phyloP scores from a whole-genome alignment of 2,797 vertebrate species.

The Melanotaenia trifasciata region DNA sequence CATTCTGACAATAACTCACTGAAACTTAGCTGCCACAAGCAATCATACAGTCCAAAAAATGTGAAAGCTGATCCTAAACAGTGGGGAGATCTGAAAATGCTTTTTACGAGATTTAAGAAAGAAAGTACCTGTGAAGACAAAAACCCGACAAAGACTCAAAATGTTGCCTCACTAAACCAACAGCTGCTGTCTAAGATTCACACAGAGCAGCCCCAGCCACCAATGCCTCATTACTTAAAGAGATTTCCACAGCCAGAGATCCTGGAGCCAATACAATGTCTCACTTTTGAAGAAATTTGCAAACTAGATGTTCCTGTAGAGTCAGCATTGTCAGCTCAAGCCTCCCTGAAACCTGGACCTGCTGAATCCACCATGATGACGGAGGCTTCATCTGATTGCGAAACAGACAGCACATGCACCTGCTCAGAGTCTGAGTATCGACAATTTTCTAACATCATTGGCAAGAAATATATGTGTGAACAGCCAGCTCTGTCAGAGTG shows the following conservation, averaged over 20 bases:
- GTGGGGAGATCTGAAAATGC: slow-evolving; percentile 47
- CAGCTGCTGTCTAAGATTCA: slow-evolving; percentile 29
- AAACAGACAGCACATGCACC: slow-evolving; percentile 72
- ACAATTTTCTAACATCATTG: slow-evolving; percentile 46
- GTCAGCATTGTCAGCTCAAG: slow-evolving; percentile 7
- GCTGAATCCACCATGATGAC: neutral
- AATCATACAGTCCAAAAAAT: slow-evolving; percentile 25
- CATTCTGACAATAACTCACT: slow-evolving; percentile 60
- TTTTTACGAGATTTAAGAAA: slow-evolving; percentile 40
- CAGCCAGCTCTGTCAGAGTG: slow-evolving; percentile 23
- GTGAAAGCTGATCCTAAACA: slow-evolving; percentile 27
- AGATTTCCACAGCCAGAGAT: slow-evolving; percentile 42
- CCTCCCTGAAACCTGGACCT: neutral
- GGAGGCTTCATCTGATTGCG: slow-evolving; percentile 68
- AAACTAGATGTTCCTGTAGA: slow-evolving; percentile 65
- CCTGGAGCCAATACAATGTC: slow-evolving; percentile 62
- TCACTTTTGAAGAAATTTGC: slow-evolving; percentile 79
- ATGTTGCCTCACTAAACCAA: slow-evolving; percentile 20
- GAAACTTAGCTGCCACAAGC: slow-evolving; percentile 50
- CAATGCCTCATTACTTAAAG: slow-evolving; percentile 21
- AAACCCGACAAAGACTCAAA: slow-evolving; percentile 13
- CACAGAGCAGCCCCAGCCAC: slow-evolving; percentile 24
- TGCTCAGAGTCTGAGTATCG: slow-evolving; percentile 67
- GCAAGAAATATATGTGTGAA: slow-evolving; percentile 36
- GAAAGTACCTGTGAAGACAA: slow-evolving; percentile 15